Base-by-base conservation (phyloP, 2,797 vertebrate genomes). In the Pseudotriccus pelzelni region DNA sequence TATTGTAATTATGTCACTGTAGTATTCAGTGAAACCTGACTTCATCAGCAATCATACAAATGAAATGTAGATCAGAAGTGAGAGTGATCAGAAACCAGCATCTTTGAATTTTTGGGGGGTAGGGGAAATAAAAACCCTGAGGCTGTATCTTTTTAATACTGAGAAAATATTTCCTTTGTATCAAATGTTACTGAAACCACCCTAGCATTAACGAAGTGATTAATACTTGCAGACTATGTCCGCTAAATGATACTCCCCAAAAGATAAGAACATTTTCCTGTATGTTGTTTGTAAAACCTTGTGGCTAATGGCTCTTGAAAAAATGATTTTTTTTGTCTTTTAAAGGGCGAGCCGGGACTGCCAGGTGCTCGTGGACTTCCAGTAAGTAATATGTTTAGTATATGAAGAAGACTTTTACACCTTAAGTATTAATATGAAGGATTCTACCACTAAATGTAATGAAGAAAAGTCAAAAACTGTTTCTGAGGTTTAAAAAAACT, bases 261-360 rank as follows among this genome's bases (percentile, higher is more conserved):
- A 67, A 84, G 27, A 6, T 24, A 43, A 76, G 27, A 88, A 9
- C 28, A 55, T 47, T 18, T 87, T 52, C 53, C 36, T 89, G 27
- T 46, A 14, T 75, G 30, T 56, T 89, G 27, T 59, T 72, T 62
- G 32, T 11, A 78, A 55, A 77, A 77, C 32, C 25, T 49, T 12
- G 12, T 74, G 25, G 30, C 18, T 79, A 81, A 47, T 63, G 18
- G 5, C 23, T 70, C 63, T 75, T 89, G 53, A 87, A 79, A 92
- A 91, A 46, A 37, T 90, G 3, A 8, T 9, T 53, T 94, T 37
- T 52, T 96, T 88, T 91, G 12, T 93, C 62, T 94, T 97, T 97
- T 95, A 89, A 94, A 99, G 99, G 99, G 99, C 76, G 99, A 99
- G 97, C 99, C 99, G 95, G 99, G 99, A 63, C 97, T 98, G 58